phyloP scores from a whole-genome alignment of 2,888 invertebrate genomes.

The Napeogenes sylphis region DNA sequence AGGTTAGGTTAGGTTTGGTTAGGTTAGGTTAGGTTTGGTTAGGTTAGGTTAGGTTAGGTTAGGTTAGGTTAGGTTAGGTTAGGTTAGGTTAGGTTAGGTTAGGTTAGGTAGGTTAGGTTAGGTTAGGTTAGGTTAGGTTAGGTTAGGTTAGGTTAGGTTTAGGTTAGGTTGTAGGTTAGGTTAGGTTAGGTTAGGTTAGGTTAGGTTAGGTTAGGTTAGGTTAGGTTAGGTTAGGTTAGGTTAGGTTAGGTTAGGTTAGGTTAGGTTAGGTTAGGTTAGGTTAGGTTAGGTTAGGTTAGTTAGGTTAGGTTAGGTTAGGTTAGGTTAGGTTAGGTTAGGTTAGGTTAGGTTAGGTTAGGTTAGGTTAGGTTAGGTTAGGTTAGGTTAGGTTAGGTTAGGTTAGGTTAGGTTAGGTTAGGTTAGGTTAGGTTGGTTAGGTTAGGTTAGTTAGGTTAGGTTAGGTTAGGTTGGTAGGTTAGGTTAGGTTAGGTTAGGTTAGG shows the following conservation, averaged over 20 bases:
- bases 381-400: no score
- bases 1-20: conserved; percentile 28
- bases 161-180: conserved; percentile 34
- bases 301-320: no score
- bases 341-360: no score
- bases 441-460: no score
- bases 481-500: conserved; percentile 30
- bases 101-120: no score
- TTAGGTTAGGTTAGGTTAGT: no score
- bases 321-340: no score
- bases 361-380: no score
- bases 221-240: conserved; percentile 32
- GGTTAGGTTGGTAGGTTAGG: no score
- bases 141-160: conserved; percentile 33
- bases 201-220: conserved; percentile 30
- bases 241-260: conserved; percentile 33
- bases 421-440: no score
- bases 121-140: conserved; percentile 28
- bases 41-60: conserved; percentile 28
- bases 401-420: no score
- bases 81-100: conserved; percentile 24
- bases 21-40: conserved; percentile 22
- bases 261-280: no score
- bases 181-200: conserved; percentile 34
- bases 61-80: conserved; percentile 30